phyloP scores from a whole-genome alignment of 2,113 vertebrate genomes.

The Grus americana region DNA sequence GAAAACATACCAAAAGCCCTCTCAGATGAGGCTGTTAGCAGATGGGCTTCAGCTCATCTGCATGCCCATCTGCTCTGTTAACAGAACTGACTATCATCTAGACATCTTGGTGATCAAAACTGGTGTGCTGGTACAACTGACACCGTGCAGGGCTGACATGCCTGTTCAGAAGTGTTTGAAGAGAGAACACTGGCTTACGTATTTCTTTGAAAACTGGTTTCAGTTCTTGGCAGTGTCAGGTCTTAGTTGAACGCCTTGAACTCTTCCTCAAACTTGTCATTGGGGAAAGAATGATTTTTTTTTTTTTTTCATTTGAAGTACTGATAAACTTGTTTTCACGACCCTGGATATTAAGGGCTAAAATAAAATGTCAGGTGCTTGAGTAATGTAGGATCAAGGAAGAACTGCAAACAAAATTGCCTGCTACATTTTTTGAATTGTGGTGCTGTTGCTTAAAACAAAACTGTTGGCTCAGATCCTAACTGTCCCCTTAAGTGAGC shows the following conservation, averaged over 20 bases:
- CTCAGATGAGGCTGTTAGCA: not conserved
- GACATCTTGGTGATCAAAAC: not conserved
- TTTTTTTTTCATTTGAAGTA: not conserved
- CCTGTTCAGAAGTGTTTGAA: not conserved
- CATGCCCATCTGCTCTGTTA: conserved; percentile 45
- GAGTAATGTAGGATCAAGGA: fast-evolving
- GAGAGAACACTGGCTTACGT: not conserved
- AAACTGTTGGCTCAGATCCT: fast-evolving
- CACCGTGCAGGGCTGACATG: not conserved
- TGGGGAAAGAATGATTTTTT: not conserved
- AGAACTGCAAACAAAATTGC: not conserved
- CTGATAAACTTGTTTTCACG: fast-evolving
- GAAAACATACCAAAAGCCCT: not conserved
- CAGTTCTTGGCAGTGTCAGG: too few species aligned
- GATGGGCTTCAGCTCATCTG: conserved; percentile 17
- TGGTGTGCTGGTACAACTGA: not conserved
- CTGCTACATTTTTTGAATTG: fast-evolving
- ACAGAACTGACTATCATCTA: conserved; percentile 11
- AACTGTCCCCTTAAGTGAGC: not conserved
- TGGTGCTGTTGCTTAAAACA: not conserved
- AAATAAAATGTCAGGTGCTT: not conserved
- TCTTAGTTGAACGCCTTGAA: fast-evolving
- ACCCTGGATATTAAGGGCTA: not conserved
- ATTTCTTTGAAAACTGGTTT: fast-evolving
- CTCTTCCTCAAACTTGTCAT: fast-evolving